Percentiles rank a stretch among this genome's conserved stretches.
These are phyloP conservation scores for Frankliniella fusca DNA, from an alignment of 2,888 invertebrate species.

Conservation along the genomic window DNA sequence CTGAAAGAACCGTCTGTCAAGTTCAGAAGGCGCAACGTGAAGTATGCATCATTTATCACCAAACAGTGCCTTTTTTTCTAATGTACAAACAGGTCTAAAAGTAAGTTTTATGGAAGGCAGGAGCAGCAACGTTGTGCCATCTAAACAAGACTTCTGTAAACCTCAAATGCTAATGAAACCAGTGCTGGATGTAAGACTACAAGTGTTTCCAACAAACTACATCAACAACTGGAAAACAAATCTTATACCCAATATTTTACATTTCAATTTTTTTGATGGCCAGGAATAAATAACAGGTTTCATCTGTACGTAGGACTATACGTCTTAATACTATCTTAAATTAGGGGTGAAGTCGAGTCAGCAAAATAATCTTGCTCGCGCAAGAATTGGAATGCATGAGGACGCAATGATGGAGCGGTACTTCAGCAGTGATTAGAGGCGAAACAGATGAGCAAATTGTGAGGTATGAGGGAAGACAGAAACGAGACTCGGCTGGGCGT, in stretches of 20 bases:
- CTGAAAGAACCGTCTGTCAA: not conserved
- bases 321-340: not conserved
- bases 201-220: not conserved
- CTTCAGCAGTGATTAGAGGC: too few relatives aligned
- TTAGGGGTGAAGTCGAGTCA: not conserved
- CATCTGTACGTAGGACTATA: not conserved
- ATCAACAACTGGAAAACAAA: not conserved
- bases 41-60: not conserved
- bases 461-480: too few relatives aligned
- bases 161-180: not conserved
- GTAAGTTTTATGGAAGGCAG: not conserved
- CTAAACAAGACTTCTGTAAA: not conserved
- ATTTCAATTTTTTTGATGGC: not conserved
- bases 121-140: not conserved
- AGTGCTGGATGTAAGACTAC: not conserved
- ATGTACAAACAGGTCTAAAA: not conserved
- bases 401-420: too few relatives aligned
- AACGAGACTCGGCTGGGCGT: too few relatives aligned
- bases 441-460: too few relatives aligned
- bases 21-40: not conserved
- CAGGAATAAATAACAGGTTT: conserved; percentile 7
- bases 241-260: not conserved
- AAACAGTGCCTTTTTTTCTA: not conserved
- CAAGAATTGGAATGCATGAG: not conserved
- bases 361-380: not conserved